Conservation (phyloP, 2,113 vertebrate species). For the Oncorhynchus tshawytscha region DNA sequence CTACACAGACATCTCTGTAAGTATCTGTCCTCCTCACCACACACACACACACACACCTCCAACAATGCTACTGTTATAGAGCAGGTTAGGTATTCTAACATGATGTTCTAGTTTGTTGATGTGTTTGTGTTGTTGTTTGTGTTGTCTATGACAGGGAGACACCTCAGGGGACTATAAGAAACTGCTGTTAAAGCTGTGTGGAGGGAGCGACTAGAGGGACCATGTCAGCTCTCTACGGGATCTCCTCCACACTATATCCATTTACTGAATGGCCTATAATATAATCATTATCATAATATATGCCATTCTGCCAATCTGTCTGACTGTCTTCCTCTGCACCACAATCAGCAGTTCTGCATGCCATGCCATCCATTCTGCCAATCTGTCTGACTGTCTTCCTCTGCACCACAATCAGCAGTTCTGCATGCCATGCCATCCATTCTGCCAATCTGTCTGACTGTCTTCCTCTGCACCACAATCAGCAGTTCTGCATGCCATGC, state of each 20-base stretch:
- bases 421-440: conserved; percentile 52
- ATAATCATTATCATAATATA: conserved; percentile 7
- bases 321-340: neutral
- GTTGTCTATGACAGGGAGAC: conserved; percentile 80
- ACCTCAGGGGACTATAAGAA: conserved; percentile 97
- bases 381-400: neutral
- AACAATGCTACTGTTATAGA: no score
- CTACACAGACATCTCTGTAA: conserved; percentile 88
- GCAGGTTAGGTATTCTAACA: no score
- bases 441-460: conserved; percentile 13
- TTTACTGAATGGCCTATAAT: conserved; percentile 29
- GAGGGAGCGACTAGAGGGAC: conserved; percentile 85
- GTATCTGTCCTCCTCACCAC: conserved; percentile 35
- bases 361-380: conserved; percentile 32
- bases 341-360: conserved; percentile 48
- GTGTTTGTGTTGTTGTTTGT: neutral
- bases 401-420: conserved; percentile 21
- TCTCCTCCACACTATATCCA: conserved; percentile 17
- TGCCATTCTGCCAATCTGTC: neutral
- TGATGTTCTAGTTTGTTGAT: conserved; percentile 9
- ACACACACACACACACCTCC: neutral
- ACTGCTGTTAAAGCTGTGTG: conserved; percentile 91
- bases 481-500: conserved; percentile 51
- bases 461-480: conserved; percentile 8
- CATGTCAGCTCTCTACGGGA: neutral